Evolutionary conservation across 2,113 vertebrate species (phyloP).

Genomic region (Ceyx melanurus): DNA sequence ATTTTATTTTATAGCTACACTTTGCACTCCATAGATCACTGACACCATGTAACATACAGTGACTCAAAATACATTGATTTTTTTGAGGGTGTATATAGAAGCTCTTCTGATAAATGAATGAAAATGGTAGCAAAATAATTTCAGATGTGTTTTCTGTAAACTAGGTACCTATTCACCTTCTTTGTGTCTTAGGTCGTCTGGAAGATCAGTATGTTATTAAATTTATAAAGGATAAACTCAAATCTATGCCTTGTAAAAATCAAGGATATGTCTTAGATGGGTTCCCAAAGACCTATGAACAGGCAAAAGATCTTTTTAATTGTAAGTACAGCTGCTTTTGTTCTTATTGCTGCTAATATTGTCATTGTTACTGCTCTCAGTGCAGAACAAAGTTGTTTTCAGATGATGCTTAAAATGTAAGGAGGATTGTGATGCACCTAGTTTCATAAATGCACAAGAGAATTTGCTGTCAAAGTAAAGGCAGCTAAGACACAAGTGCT

Average conservation of each 20-base stretch:
- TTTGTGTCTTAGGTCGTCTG: constrained; percentile 73
- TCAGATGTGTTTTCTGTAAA: background rate
- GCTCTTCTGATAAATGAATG: background rate
- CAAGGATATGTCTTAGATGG: constrained; percentile 92
- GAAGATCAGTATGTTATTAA: constrained; percentile 79
- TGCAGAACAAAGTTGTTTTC: background rate
- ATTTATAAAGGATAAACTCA: constrained; percentile 85
- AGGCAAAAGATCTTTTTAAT: constrained; percentile 85
- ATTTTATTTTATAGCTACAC: background rate
- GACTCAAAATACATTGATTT: background rate
- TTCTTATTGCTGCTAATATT: background rate
- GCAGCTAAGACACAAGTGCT: background rate
- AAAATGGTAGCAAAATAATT: background rate
- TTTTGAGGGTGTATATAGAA: background rate
- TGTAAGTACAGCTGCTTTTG: constrained; percentile 72
- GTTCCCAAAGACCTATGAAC: constrained; percentile 85
- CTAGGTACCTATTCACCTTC: background rate
- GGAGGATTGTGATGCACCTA: background rate
- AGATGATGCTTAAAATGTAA: background rate
- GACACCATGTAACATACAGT: background rate
- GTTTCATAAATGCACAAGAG: background rate
- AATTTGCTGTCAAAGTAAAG: background rate
- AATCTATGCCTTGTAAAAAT: constrained; percentile 87
- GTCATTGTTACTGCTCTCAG: background rate
- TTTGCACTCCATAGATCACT: background rate